Evolutionary conservation across 2,113 vertebrate genomes (phyloP).

Genomic region (Corynorhinus townsendii): DNA sequence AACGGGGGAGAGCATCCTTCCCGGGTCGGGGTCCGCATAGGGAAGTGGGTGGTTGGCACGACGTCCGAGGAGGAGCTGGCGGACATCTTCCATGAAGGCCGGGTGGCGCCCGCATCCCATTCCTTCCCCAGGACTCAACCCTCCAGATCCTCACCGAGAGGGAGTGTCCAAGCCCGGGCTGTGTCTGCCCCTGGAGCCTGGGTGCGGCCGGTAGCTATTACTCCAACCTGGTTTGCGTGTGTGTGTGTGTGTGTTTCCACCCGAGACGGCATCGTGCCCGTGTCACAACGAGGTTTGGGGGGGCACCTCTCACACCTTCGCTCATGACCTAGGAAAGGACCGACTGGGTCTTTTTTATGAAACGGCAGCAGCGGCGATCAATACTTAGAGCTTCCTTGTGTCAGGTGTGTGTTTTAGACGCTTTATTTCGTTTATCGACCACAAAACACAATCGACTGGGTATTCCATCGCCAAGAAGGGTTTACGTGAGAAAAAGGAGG

Average conservation of each 20-base stretch:
- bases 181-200: neutral
- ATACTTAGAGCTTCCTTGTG: neutral
- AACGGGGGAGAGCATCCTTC: neutral
- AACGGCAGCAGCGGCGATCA: neutral
- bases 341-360: neutral
- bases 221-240: neutral
- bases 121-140: neutral
- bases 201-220: neutral
- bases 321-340: constrained; percentile 79
- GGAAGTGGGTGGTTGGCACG: neutral
- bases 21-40: neutral
- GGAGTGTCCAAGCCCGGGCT: neutral
- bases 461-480: neutral
- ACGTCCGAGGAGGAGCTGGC: neutral
- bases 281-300: constrained; percentile 72
- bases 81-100: neutral
- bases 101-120: neutral
- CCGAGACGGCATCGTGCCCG: constrained; percentile 75
- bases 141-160: neutral
- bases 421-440: neutral
- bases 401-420: neutral
- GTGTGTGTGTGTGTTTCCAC: neutral
- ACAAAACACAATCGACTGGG: neutral
- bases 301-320: constrained; percentile 80
- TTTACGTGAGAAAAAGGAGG: neutral